Conservation (phyloP, 2,888 invertebrate genomes). For the Trypoxylon attenuatum region DNA sequence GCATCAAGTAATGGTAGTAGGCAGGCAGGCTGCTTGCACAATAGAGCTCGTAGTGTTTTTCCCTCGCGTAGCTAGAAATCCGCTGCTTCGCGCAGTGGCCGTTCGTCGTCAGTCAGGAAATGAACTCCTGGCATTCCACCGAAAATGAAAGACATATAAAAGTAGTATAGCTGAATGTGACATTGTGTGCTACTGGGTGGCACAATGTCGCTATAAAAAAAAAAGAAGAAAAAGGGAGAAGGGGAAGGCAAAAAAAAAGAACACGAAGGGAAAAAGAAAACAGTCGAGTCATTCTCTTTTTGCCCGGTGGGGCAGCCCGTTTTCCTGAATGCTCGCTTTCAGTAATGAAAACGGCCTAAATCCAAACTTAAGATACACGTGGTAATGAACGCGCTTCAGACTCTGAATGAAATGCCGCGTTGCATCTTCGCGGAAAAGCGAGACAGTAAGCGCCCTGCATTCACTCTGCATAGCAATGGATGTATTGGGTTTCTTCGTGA, state of each 20-base stretch:
- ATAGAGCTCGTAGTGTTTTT: too few species aligned
- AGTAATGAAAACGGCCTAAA: conserved; percentile 3
- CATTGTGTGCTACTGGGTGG: not conserved
- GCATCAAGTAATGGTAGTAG: conserved; percentile 32
- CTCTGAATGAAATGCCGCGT: too few species aligned
- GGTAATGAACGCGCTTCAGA: too few species aligned
- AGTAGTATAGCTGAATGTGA: not conserved
- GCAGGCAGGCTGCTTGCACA: too few species aligned
- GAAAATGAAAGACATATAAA: conserved; percentile 8
- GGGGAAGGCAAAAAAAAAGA: too few species aligned
- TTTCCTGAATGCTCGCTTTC: not conserved
- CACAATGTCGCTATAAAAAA: conserved; percentile 9
- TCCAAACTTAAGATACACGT: not conserved
- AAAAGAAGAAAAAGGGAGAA: too few species aligned
- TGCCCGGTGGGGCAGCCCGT: not conserved
- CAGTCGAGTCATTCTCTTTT: not conserved
- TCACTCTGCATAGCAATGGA: too few species aligned
- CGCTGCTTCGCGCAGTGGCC: not conserved
- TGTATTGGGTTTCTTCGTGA: too few species aligned
- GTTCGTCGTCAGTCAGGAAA: conserved; percentile 2
- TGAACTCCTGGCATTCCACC: conserved; percentile 13
- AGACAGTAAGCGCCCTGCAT: too few species aligned
- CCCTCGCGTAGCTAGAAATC: too few species aligned
- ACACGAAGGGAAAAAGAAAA: too few species aligned
- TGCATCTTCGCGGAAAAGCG: too few species aligned